phyloP scores from a whole-genome alignment of 2,113 vertebrate species.

The Chitala chitala region DNA sequence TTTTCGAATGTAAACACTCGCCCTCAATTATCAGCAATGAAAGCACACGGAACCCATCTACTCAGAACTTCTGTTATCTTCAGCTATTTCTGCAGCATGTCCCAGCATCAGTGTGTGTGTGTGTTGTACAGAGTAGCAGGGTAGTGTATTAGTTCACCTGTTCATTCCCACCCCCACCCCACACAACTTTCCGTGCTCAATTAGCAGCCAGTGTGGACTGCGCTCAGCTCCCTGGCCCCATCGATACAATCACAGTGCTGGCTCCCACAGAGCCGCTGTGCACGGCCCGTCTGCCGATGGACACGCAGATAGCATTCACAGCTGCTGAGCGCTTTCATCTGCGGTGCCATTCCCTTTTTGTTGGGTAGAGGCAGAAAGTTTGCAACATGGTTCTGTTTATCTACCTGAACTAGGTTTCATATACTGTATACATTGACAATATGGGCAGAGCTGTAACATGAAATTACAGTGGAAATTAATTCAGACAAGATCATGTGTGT shows the following conservation, averaged over 20 bases:
- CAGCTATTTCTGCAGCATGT: not conserved
- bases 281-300: slow-evolving; percentile 63
- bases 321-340: slow-evolving; percentile 44
- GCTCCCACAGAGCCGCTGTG: slow-evolving; percentile 47
- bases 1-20: not conserved
- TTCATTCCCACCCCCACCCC: slow-evolving; percentile 48
- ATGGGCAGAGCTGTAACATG: no score
- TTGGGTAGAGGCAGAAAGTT: no score
- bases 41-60: no score
- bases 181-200: slow-evolving; percentile 53
- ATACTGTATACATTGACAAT: no score
- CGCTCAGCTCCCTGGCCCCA: slow-evolving; percentile 38
- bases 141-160: slow-evolving; percentile 69
- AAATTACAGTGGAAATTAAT: not conserved
- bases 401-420: no score
- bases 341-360: not conserved
- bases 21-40: not conserved
- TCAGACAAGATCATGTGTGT: not conserved
- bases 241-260: slow-evolving; percentile 52
- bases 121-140: not conserved
- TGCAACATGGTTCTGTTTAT: no score
- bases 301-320: slow-evolving; percentile 62
- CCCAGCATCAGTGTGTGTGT: slow-evolving; percentile 44
- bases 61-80: not conserved
- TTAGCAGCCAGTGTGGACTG: slow-evolving; percentile 49